Evolutionary conservation across 2,797 vertebrate species (phyloP).

Genomic region (Acipenser oxyrinchus): DNA sequence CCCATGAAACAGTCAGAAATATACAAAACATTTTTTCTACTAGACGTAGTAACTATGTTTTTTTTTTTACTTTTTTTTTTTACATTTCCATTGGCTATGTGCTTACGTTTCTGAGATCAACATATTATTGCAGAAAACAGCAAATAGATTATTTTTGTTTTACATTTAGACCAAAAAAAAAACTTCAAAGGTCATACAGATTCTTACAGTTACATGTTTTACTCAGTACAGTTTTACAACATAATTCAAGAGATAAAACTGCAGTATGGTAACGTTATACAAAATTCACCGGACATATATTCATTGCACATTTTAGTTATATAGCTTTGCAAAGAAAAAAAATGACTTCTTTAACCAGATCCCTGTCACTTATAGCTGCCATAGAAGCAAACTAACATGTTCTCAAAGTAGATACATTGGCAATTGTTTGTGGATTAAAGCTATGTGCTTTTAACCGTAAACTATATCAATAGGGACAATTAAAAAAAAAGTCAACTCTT

Average conservation of each 20-base stretch:
- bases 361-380: conserved; percentile 73
- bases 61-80: conserved; percentile 63
- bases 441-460: conserved; percentile 58
- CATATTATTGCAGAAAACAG: conserved; percentile 89
- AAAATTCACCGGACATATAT: conserved; percentile 69
- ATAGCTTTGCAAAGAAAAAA: conserved; percentile 67
- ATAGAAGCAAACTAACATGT: conserved; percentile 59
- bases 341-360: conserved; percentile 54
- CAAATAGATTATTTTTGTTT: conserved; percentile 73
- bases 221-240: conserved; percentile 88
- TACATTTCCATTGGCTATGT: conserved; percentile 82
- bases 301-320: conserved; percentile 80
- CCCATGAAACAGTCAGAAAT: conserved; percentile 97
- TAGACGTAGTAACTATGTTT: conserved; percentile 93
- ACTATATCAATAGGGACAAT: conserved; percentile 47
- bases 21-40: conserved; percentile 98
- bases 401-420: conserved; percentile 43
- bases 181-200: conserved; percentile 73
- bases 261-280: conserved; percentile 68
- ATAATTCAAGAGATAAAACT: conserved; percentile 75
- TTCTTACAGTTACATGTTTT: conserved; percentile 89
- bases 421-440: conserved; percentile 58
- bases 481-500: conserved; percentile 43
- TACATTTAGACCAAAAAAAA: conserved; percentile 73
- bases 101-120: conserved; percentile 91